A percentile compares a stretch with the other conserved stretches of the same genome.
phyloP scores from a whole-genome alignment of 2,797 vertebrate genomes.

The Rhynchonycteris naso region DNA sequence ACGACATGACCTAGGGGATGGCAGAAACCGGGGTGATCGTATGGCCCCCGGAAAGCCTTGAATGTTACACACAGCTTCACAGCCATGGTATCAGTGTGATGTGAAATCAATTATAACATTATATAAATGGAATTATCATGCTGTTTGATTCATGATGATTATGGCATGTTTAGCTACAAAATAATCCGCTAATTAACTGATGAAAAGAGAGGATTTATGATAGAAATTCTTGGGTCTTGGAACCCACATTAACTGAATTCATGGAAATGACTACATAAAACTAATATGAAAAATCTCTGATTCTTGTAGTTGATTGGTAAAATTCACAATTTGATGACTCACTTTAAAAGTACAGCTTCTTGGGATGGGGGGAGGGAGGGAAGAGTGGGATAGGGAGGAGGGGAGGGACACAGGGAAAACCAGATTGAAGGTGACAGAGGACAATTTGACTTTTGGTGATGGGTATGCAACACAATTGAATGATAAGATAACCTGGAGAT shows the following conservation, averaged over 20 bases:
- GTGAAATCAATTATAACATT: slow-evolving; percentile 30
- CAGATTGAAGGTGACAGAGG: too few species aligned
- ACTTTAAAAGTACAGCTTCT: background rate
- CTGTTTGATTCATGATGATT: slow-evolving; percentile 12
- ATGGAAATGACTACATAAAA: background rate
- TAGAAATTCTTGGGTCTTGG: slow-evolving; percentile 52
- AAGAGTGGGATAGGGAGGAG: too few species aligned
- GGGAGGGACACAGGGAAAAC: too few species aligned
- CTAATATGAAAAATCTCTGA: background rate
- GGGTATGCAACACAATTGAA: too few species aligned
- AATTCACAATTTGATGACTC: slow-evolving; percentile 18
- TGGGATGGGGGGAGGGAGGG: too few species aligned
- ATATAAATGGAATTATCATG: slow-evolving; percentile 51
- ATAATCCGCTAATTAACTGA: background rate
- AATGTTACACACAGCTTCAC: background rate
- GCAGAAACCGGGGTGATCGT: background rate
- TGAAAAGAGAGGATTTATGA: background rate
- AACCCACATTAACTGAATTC: background rate
- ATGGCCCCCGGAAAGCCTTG: background rate
- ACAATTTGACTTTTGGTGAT: too few species aligned
- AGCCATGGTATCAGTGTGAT: background rate
- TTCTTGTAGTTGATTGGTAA: background rate
- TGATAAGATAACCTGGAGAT: too few species aligned
- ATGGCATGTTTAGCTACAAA: slow-evolving; percentile 32
- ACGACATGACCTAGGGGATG: background rate